These are phyloP conservation scores for Orthonyx spaldingii DNA, from an alignment of 2,113 vertebrate species.

Conservation along the genomic window DNA sequence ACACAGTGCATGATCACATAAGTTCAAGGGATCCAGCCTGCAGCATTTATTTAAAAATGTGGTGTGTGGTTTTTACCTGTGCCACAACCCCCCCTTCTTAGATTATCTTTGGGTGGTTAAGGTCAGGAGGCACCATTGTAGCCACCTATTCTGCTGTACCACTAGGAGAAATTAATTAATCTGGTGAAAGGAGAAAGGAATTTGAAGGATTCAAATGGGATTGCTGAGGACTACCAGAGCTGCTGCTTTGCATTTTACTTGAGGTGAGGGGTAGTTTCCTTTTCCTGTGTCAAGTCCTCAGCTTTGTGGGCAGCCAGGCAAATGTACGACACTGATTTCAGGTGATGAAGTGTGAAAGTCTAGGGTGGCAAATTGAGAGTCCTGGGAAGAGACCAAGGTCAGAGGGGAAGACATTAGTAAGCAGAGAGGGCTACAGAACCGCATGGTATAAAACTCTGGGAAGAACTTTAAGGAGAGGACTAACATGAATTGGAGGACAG, in stretches of 20 bases:
- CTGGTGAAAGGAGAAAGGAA: background rate
- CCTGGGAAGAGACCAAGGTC: background rate
- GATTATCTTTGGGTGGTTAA: background rate
- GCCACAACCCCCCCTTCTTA: background rate
- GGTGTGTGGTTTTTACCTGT: background rate
- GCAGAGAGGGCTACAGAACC: background rate
- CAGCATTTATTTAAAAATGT: background rate
- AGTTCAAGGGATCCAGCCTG: background rate
- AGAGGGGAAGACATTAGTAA: background rate
- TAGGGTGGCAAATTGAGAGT: background rate
- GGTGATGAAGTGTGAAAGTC: background rate
- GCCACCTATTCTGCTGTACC: background rate
- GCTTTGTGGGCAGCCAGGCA: background rate
- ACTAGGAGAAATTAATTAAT: background rate
- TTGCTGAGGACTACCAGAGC: background rate
- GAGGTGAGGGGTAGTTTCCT: background rate
- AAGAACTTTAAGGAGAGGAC: background rate
- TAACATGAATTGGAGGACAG: background rate
- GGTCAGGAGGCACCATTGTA: background rate
- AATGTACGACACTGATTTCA: accelerated
- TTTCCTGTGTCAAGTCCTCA: background rate
- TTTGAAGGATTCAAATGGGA: background rate
- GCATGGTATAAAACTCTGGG: background rate
- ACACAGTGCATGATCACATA: background rate
- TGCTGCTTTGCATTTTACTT: background rate